phyloP scores from a whole-genome alignment of 2,797 vertebrate species.

The Melanogrammus aeglefinus region DNA sequence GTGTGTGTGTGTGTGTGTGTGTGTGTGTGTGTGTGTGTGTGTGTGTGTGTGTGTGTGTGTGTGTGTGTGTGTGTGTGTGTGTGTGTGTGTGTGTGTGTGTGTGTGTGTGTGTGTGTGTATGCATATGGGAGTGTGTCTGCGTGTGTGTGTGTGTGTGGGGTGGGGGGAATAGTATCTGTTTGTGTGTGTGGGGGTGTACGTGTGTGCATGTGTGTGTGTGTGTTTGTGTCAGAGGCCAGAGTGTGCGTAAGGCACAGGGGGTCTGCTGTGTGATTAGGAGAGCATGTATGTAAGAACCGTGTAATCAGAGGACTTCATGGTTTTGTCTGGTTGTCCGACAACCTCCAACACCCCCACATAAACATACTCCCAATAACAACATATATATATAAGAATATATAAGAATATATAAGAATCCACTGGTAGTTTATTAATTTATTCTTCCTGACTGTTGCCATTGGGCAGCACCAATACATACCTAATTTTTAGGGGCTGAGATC shows the following conservation, averaged over 20 bases:
- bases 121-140: background rate
- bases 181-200: too few relatives aligned
- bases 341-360: background rate
- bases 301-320: background rate
- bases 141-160: background rate
- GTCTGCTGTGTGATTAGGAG: background rate
- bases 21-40: background rate
- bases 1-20: background rate
- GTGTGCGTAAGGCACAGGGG: background rate
- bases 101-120: background rate
- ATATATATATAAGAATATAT: too few relatives aligned
- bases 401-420: too few relatives aligned
- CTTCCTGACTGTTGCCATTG: too few relatives aligned
- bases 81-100: background rate
- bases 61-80: background rate
- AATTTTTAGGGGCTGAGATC: too few relatives aligned
- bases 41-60: conserved; percentile 3
- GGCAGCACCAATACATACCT: too few relatives aligned
- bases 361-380: too few relatives aligned
- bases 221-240: background rate
- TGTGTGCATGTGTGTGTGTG: background rate
- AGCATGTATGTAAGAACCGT: background rate
- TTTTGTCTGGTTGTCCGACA: background rate
- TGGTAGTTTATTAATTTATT: too few relatives aligned
- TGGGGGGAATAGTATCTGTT: too few relatives aligned